Conservation (phyloP, 2,797 vertebrate species). For the Falco peregrinus region DNA sequence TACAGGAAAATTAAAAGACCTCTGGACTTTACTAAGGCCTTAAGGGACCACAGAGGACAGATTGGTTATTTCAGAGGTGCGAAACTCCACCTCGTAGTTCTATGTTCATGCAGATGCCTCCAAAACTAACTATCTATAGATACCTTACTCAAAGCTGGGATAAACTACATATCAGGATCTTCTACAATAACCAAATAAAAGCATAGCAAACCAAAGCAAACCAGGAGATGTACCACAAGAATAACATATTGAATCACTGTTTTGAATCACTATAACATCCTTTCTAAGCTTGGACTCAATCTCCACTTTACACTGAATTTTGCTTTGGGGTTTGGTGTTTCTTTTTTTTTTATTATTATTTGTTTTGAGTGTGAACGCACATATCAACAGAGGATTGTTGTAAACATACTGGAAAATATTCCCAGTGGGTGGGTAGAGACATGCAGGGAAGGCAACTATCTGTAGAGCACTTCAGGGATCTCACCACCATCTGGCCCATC, state of each 20-base stretch:
- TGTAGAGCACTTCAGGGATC: neutral
- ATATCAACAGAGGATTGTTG: neutral
- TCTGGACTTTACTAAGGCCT: neutral
- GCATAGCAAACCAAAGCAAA: neutral
- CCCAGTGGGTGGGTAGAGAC: neutral
- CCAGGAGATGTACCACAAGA: neutral
- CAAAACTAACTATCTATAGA: neutral
- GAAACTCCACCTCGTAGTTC: neutral
- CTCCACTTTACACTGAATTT: neutral
- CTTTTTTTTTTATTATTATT: accelerated
- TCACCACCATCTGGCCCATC: neutral
- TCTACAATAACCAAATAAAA: neutral
- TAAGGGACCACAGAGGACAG: neutral
- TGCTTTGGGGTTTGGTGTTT: neutral
- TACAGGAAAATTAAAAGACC: neutral
- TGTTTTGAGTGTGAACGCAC: neutral
- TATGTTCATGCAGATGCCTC: neutral
- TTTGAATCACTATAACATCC: neutral
- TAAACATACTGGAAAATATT: neutral
- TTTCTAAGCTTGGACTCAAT: neutral
- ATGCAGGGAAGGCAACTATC: accelerated
- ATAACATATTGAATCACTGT: neutral
- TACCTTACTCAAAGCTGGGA: accelerated
- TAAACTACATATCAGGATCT: neutral
- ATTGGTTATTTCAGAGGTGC: neutral